These are phyloP conservation scores for Ephydatia muelleri DNA, from an alignment of 37 sponge, comb jelly and placozoan genomes.

Conservation along the genomic window DNA sequence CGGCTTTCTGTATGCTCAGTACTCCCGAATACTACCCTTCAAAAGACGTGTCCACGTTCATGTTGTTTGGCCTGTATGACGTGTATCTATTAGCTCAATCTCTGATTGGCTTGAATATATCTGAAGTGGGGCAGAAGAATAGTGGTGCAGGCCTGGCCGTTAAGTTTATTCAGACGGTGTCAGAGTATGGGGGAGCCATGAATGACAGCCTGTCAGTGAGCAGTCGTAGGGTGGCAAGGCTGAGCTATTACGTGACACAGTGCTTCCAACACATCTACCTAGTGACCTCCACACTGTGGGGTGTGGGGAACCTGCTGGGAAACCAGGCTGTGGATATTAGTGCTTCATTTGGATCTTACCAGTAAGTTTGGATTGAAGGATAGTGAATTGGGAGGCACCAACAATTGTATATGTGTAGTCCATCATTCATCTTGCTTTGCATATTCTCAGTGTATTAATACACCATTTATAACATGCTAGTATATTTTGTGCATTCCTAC, in stretches of 20 bases:
- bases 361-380: too few relatives aligned
- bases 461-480: too few relatives aligned
- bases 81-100: constrained; percentile 54
- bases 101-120: background rate
- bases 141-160: background rate
- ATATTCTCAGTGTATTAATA: too few relatives aligned
- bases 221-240: constrained; percentile 6
- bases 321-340: background rate
- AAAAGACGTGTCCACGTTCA: constrained; percentile 27
- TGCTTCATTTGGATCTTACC: background rate
- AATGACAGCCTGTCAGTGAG: constrained; percentile 56
- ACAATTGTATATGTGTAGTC: too few relatives aligned
- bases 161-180: constrained; percentile 12
- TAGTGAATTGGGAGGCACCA: too few relatives aligned
- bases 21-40: constrained; percentile 34
- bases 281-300: constrained; percentile 83
- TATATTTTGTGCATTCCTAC: too few relatives aligned
- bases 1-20: constrained; percentile 61
- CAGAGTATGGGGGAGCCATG: constrained; percentile 92
- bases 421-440: too few relatives aligned
- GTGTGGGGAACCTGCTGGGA: background rate
- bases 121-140: background rate
- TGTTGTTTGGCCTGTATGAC: constrained; percentile 67
- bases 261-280: constrained; percentile 88
- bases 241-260: constrained; percentile 61